Evolutionary conservation across 1,140 invertebrate species (phyloP), one percentile per base, ranked within the genome.

Genomic region (Eubasilissa regina): DNA sequence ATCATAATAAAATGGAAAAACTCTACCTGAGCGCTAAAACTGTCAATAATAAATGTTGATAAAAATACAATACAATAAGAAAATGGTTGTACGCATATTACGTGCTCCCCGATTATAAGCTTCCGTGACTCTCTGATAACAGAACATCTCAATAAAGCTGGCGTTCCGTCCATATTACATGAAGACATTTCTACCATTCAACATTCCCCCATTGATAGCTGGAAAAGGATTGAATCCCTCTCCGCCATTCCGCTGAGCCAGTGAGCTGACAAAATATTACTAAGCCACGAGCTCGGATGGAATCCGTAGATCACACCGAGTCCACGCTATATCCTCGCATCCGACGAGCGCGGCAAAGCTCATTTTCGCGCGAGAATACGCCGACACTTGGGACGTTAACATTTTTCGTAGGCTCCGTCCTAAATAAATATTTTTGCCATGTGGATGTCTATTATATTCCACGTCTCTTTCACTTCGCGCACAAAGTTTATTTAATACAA

Each of bases 351-450:
- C 45, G 19, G 11, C n/a, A 77, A 77, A 70, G 62, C 19, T 35
- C 53, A 70, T 15, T 66, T 48, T 58, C 62, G 15, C 56, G 60
- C 25, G 25, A 35, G 25, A 35, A 35, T 35, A 35, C 6, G 6
- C 45, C 8, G 9, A 8, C 15, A 15, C 43, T 25, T 43, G 21
- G 55, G 25, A 35, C 48, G 13, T 21, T 43, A 56, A n/a, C 19
- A 10, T 56, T 74, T 55, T 74, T 6, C 0, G n/a, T 19, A n/a
- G 19, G 21, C 21, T 43, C 51, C 44, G 68, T 82, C 80, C 80
- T 82, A 82, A 82, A 79, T 82, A 82, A 82, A 82, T 82, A 82
- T 79, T 82, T 82, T 79, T 58, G 77, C 78, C 75, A 82, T 77
- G 47, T 62, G 64, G 73, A 53, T 58, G 58, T 75, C 76, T 56